phyloP scores from a whole-genome alignment of 1,140 invertebrate genomes.

The Leptinotarsa undecemlineata region DNA sequence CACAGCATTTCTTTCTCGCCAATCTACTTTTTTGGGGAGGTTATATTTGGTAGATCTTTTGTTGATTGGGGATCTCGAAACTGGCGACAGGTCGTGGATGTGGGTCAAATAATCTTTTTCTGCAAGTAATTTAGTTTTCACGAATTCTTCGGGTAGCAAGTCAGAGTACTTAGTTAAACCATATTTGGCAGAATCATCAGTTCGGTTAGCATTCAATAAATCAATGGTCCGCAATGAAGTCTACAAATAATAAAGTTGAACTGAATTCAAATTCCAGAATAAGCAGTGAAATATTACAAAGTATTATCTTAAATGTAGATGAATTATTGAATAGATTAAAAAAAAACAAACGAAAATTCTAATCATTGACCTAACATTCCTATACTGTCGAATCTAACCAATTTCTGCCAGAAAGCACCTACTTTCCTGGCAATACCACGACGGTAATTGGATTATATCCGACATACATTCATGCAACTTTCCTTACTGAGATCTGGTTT shows the following conservation, averaged over 20 bases:
- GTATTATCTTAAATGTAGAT: too few species aligned
- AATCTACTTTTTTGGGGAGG: constrained; percentile 48
- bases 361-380: not conserved
- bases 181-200: constrained; percentile 64
- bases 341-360: not conserved
- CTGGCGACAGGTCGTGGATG: not conserved
- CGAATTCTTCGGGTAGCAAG: constrained; percentile 72
- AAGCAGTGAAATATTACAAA: too few species aligned
- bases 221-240: constrained; percentile 57
- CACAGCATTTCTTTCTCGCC: constrained; percentile 70
- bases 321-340: not conserved
- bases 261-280: not conserved
- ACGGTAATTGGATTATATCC: too few species aligned
- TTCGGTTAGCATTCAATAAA: constrained; percentile 62
- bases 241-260: constrained; percentile 37
- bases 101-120: not conserved
- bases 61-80: not conserved
- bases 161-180: constrained; percentile 77
- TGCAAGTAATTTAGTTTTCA: constrained; percentile 57
- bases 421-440: too few species aligned
- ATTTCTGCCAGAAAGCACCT: too few species aligned
- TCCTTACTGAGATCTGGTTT: too few species aligned
- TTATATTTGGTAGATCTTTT: constrained; percentile 19
- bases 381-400: too few species aligned
- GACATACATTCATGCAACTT: too few species aligned